Evolutionary conservation across 2,888 invertebrate species (phyloP).

Genomic region (Prenolepis imparis): DNA sequence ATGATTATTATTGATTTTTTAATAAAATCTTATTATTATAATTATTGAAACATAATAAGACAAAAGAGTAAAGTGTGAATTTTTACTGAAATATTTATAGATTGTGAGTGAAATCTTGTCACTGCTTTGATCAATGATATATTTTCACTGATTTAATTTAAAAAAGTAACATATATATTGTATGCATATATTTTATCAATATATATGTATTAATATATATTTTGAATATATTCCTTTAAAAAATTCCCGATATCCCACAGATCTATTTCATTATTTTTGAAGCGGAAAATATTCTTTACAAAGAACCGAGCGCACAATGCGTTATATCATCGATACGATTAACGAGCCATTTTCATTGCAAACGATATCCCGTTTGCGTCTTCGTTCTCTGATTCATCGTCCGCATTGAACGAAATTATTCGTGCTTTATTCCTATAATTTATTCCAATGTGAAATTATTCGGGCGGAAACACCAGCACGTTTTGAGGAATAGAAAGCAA

Average conservation of each 20-base stretch:
- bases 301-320: conserved; percentile 12
- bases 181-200: too few relatives aligned
- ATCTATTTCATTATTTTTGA: conserved; percentile 28
- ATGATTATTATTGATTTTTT: too few relatives aligned
- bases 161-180: not conserved
- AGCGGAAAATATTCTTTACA: conserved; percentile 17
- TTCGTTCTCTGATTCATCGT: conserved; percentile 5
- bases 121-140: too few relatives aligned
- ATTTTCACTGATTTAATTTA: not conserved
- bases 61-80: too few relatives aligned
- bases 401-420: not conserved
- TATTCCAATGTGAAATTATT: not conserved
- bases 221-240: not conserved
- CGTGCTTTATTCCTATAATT: not conserved
- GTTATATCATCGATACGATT: conserved; percentile 16
- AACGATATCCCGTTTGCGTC: conserved; percentile 4
- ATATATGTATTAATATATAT: not conserved
- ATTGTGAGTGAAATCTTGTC: too few relatives aligned
- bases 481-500: not conserved
- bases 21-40: not conserved
- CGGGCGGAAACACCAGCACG: not conserved
- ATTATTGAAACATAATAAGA: too few relatives aligned
- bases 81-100: too few relatives aligned
- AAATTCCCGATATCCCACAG: conserved; percentile 1
- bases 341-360: conserved; percentile 17